A percentile compares a stretch with the other conserved stretches of the same genome.
Evolutionary conservation across 2,797 vertebrate genomes (phyloP).

Genomic region (Leptatherina wallacei): DNA sequence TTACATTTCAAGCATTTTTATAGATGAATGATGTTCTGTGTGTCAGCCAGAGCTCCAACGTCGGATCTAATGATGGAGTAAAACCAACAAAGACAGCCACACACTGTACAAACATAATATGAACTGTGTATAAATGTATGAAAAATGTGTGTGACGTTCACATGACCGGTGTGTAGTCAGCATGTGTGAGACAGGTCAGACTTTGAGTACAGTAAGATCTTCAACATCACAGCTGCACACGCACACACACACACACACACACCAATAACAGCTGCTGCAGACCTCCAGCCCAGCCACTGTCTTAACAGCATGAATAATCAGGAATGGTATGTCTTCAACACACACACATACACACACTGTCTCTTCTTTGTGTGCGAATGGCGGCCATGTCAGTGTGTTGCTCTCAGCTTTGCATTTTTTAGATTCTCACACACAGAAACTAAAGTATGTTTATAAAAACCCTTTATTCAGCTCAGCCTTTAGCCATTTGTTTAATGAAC

Average conservation of each 20-base stretch:
- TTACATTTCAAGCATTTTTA: no score
- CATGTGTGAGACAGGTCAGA: slow-evolving; percentile 38
- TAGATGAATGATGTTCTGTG: no score
- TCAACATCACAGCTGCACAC: slow-evolving; percentile 10
- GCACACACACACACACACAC: slow-evolving; percentile 15
- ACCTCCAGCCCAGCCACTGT: slow-evolving; percentile 37
- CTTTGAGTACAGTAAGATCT: not conserved
- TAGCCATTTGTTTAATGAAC: not conserved
- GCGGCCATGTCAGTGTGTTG: not conserved
- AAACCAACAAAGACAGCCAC: no score
- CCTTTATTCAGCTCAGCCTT: not conserved
- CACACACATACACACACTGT: slow-evolving; percentile 29
- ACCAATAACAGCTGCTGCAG: slow-evolving; percentile 61
- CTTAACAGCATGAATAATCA: slow-evolving; percentile 65
- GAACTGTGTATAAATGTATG: no score
- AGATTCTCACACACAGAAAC: slow-evolving; percentile 9
- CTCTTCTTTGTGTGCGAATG: slow-evolving; percentile 13
- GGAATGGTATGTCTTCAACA: slow-evolving; percentile 44
- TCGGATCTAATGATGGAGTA: no score
- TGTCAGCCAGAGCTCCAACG: no score
- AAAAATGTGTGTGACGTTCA: slow-evolving; percentile 5
- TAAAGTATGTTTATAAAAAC: not conserved
- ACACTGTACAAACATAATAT: no score
- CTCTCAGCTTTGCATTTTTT: slow-evolving; percentile 24
- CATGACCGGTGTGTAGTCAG: slow-evolving; percentile 28